phyloP scores from a whole-genome alignment of 2,113 vertebrate genomes.

The Periophthalmodon schlosseri region DNA sequence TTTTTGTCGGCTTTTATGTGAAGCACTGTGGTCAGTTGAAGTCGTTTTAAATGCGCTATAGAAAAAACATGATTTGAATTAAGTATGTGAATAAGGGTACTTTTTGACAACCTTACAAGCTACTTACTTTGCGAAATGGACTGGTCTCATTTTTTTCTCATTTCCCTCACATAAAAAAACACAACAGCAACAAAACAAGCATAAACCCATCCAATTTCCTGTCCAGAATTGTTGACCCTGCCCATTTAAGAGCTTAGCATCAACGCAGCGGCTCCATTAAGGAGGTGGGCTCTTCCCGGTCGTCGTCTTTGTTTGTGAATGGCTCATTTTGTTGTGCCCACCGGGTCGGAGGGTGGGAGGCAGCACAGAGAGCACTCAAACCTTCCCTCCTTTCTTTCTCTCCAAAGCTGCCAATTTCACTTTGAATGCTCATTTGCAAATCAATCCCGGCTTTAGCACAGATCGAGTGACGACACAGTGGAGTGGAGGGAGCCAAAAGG shows the following conservation, averaged over 20 bases:
- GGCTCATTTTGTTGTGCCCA: conserved; percentile 66
- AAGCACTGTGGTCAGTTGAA: too few relatives aligned
- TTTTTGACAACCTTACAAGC: too few relatives aligned
- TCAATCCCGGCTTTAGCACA: conserved; percentile 69
- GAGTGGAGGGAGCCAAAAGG: conserved; percentile 33
- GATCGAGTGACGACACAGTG: conserved; percentile 56
- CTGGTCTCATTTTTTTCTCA: conserved; percentile 28
- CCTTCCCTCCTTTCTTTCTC: conserved; percentile 8
- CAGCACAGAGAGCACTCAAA: conserved; percentile 50
- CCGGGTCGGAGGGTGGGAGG: conserved; percentile 63
- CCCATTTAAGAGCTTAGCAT: conserved; percentile 55
- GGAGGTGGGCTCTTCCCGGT: conserved; percentile 60
- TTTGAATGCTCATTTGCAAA: conserved; percentile 78
- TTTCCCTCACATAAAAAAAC: conserved; percentile 23
- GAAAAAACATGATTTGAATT: too few relatives aligned
- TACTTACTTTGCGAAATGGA: too few relatives aligned
- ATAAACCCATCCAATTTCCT: conserved; percentile 63
- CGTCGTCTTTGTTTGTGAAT: conserved; percentile 73
- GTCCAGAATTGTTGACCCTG: conserved; percentile 50
- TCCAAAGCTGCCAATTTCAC: conserved; percentile 62
- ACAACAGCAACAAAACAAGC: conserved; percentile 36
- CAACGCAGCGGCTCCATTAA: conserved; percentile 56
- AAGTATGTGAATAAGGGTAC: too few relatives aligned
- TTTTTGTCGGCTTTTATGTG: too few relatives aligned
- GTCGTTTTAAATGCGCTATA: too few relatives aligned